These are phyloP conservation scores for Gymnoscopelus microlampas DNA, from an alignment of 2,797 vertebrate genomes.

Conservation along the genomic window DNA sequence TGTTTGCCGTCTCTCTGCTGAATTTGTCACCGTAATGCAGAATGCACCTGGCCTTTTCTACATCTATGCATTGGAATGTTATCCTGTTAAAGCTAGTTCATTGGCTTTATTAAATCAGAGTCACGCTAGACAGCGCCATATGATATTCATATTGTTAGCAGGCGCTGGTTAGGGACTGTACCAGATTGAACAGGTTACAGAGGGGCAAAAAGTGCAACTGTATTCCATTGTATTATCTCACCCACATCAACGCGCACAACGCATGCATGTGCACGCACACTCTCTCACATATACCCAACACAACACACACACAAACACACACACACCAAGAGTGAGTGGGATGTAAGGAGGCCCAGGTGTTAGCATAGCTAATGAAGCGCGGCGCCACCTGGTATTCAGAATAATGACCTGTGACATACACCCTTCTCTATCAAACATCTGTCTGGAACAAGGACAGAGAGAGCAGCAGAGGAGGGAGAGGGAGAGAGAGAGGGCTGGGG, in stretches of 20 bases:
- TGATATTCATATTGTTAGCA: conserved; percentile 45
- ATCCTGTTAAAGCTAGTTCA: conserved; percentile 11
- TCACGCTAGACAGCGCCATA: conserved; percentile 41
- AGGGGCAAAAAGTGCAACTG: conserved; percentile 51
- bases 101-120: conserved; percentile 53
- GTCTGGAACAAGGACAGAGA: conserved; percentile 78
- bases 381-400: conserved; percentile 80
- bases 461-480: conserved; percentile 35
- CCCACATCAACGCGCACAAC: conserved; percentile 10
- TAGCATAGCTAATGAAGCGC: conserved; percentile 83
- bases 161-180: conserved; percentile 41
- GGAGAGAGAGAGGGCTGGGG: conserved; percentile 21
- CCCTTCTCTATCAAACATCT: conserved; percentile 81
- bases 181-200: conserved; percentile 65
- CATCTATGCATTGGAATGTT: conserved; percentile 6
- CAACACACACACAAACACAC: conserved; percentile 47
- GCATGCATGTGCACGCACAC: conserved; percentile 2
- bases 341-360: conserved; percentile 82
- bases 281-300: conserved; percentile 30
- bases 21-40: conserved; percentile 9
- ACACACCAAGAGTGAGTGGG: conserved; percentile 62
- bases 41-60: background rate
- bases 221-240: conserved; percentile 45
- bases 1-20: conserved; percentile 26
- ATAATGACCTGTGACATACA: conserved; percentile 85